These are phyloP conservation scores for Teleogryllus oceanicus DNA, from an alignment of 2,888 invertebrate genomes.

Conservation along the genomic window DNA sequence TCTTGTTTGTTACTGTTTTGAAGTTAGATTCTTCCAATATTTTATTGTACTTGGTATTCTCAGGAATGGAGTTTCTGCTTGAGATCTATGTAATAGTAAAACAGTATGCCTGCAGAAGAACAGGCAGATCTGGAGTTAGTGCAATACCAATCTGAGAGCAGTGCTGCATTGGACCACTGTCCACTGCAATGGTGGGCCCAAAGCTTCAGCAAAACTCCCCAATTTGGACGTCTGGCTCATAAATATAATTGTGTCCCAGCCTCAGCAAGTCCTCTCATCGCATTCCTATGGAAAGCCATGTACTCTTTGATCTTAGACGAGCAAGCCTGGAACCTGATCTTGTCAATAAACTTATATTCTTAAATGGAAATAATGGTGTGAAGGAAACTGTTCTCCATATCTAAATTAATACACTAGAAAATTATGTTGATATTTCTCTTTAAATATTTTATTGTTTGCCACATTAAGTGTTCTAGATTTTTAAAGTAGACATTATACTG, in stretches of 20 bases:
- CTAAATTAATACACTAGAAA: not conserved
- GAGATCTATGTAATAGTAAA: constrained; percentile 45
- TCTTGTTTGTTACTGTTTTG: not conserved
- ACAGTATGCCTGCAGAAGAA: constrained; percentile 47
- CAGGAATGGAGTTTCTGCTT: constrained; percentile 50
- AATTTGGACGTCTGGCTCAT: constrained; percentile 47
- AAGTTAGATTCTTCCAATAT: not conserved
- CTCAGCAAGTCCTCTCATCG: constrained; percentile 47
- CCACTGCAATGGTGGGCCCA: constrained; percentile 51
- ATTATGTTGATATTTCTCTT: too few species aligned
- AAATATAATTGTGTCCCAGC: constrained; percentile 51
- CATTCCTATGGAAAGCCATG: constrained; percentile 47
- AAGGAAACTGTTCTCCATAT: not conserved
- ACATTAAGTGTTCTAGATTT: too few species aligned
- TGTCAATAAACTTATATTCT: constrained; percentile 47
- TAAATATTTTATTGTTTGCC: too few species aligned
- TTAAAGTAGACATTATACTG: too few species aligned
- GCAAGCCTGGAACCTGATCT: constrained; percentile 47
- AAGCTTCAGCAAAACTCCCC: constrained; percentile 47
- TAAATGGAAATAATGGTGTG: constrained; percentile 44
- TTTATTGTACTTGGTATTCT: constrained; percentile 4
- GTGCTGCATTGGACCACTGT: constrained; percentile 49
- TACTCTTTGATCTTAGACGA: constrained; percentile 45
- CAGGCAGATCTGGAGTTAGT: constrained; percentile 49
- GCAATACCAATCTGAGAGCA: constrained; percentile 50